Percentiles rank a stretch among this genome's conserved stretches.
phyloP scores from a whole-genome alignment of 2,797 vertebrate species.

The Chelidonichthys spinosus region DNA sequence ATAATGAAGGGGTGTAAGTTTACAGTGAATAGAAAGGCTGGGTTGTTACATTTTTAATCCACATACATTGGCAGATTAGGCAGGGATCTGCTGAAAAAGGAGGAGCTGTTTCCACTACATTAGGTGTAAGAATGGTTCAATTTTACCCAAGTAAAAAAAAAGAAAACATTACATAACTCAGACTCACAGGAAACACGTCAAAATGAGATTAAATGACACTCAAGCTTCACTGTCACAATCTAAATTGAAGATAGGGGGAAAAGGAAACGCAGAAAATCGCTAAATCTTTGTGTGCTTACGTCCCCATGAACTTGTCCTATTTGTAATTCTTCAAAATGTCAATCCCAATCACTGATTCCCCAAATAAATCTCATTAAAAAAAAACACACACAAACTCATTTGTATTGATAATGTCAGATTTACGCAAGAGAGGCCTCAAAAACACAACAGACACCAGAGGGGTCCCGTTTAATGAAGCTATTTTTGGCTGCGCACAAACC shows the following conservation, averaged over 20 bases:
- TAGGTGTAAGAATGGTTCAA: not conserved
- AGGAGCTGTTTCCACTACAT: no score
- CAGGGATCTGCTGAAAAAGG: not conserved
- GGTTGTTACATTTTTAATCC: conserved; percentile 17
- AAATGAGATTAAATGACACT: not conserved
- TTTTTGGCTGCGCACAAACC: conserved; percentile 49
- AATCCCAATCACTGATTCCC: not conserved
- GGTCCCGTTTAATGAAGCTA: conserved; percentile 55
- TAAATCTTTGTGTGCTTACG: not conserved
- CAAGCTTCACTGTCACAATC: not conserved
- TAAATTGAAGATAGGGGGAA: not conserved
- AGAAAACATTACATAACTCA: not conserved
- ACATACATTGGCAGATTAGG: conserved; percentile 2
- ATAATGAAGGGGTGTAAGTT: conserved; percentile 5
- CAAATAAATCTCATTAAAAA: conserved; percentile 1
- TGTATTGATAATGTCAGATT: conserved; percentile 5
- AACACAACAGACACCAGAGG: conserved; percentile 34
- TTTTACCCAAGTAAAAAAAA: conserved; percentile 3
- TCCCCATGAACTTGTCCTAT: not conserved
- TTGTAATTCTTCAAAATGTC: not conserved
- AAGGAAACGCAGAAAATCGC: not conserved
- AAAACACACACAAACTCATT: conserved; percentile 33
- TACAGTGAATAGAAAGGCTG: not conserved
- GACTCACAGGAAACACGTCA: not conserved
- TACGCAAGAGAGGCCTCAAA: conserved; percentile 10